Evolutionary conservation across 2,888 invertebrate species (phyloP).

Genomic region (Leptopterna dolabrata): DNA sequence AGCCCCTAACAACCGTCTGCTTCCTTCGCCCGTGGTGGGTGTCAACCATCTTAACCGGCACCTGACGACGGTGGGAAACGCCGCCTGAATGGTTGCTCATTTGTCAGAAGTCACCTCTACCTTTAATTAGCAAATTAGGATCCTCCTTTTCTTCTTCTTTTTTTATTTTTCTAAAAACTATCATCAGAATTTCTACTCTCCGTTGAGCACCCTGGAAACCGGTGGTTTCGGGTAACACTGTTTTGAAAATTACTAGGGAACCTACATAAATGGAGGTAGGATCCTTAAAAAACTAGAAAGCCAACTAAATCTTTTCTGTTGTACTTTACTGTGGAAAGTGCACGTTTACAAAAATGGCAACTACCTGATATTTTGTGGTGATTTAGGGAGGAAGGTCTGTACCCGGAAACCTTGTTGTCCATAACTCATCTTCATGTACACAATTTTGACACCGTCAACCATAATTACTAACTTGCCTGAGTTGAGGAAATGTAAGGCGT

Average conservation of each 20-base stretch:
- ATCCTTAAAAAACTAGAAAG: neutral
- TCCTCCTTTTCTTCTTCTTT: neutral
- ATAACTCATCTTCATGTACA: neutral
- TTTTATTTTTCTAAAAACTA: neutral
- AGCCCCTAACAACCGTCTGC: neutral
- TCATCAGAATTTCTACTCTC: neutral
- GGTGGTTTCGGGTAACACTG: neutral
- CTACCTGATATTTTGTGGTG: neutral
- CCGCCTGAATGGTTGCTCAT: constrained; percentile 24
- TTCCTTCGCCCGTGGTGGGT: neutral
- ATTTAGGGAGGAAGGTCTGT: neutral
- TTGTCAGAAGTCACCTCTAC: constrained; percentile 30
- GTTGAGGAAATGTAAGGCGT: too few relatives aligned
- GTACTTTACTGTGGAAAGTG: neutral
- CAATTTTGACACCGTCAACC: neutral
- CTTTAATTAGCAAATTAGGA: constrained; percentile 30
- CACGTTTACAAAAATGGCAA: neutral
- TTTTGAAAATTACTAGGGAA: neutral
- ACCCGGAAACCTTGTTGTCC: neutral
- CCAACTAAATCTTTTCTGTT: neutral
- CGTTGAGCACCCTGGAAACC: neutral
- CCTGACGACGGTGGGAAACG: neutral
- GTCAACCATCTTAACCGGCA: neutral
- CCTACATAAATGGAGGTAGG: neutral
- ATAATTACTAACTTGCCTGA: too few relatives aligned